Base-by-base conservation (phyloP, 2,888 invertebrate species). In the Temnothorax unifasciatus region DNA sequence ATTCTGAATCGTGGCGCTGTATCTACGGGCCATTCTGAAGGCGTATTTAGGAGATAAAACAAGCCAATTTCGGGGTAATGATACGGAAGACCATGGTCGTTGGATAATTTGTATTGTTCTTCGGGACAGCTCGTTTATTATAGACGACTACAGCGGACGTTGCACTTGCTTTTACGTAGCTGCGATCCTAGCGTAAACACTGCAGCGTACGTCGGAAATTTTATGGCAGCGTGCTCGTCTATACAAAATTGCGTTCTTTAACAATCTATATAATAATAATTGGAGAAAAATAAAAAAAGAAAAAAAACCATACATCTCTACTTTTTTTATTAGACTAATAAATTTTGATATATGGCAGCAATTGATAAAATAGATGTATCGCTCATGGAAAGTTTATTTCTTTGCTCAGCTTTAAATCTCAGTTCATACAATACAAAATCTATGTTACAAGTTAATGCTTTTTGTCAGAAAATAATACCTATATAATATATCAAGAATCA, bases 91-190 rank as follows among this genome's bases (percentile, higher is more conserved):
- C 71, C 71, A 68, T 47, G 83, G 73, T 71, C 71, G 61, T 82
- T 61, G 71, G 71, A 84, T 82, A 69, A 84, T 84, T 82, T 82
- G 81, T 68, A 83, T 81, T 83, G 82, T 61, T 61, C 82, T 68
- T 61, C 68, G 25, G 18, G 64, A 81, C 52, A 52, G 81, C 83
- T 81, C 79, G 79, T 81, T 81, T 81, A 75, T 75, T 74, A 79
- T 73, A 59, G 73, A 79, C 77, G 57, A 73, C 71, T 76, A 41
- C 25, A 54, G 34, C 74, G 79, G 21, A 59, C 74, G 13, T 73
- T 79, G 74, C 57, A 79, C 75, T 79, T 79, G 44, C 57, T 69
- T n/a, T 9, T 57, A 79, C 6, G 34, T 47, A 47, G 57, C 13
- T 11, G 6, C 74, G n/a, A 59, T 59, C 44, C 54, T 44, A 66